A percentile compares a stretch with the other conserved stretches of the same genome.
Evolutionary conservation across 2,888 invertebrate species (phyloP).

Genomic region (Ceraclea dissimilis): DNA sequence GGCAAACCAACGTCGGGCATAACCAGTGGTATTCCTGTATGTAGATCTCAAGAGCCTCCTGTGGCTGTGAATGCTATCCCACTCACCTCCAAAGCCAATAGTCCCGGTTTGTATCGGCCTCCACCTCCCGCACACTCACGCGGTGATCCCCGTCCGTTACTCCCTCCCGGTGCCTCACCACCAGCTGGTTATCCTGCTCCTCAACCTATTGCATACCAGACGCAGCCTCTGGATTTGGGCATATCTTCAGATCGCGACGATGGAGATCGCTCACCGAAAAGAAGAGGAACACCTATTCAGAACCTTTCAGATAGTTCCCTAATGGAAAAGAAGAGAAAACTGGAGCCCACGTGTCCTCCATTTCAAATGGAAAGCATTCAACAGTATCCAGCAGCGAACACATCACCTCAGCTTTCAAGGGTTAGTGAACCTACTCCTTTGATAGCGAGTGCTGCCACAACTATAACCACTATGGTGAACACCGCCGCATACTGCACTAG

Average conservation of each 20-base stretch:
- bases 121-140: slow-evolving; percentile 35
- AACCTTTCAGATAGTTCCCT: slow-evolving; percentile 41
- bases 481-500: slow-evolving; percentile 50
- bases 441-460: slow-evolving; percentile 60
- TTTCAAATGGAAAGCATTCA: slow-evolving; percentile 27
- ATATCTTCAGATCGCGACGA: slow-evolving; percentile 47
- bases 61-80: slow-evolving; percentile 43
- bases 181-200: slow-evolving; percentile 34
- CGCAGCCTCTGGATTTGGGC: slow-evolving; percentile 72
- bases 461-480: slow-evolving; percentile 62
- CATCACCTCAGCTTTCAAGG: slow-evolving; percentile 43
- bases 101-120: slow-evolving; percentile 44
- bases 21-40: slow-evolving; percentile 49
- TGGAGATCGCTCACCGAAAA: slow-evolving; percentile 48
- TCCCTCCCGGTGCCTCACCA: slow-evolving; percentile 36
- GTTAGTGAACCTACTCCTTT: slow-evolving; percentile 61
- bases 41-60: slow-evolving; percentile 37
- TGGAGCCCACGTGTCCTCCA: slow-evolving; percentile 41
- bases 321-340: slow-evolving; percentile 57
- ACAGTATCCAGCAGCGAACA: slow-evolving; percentile 30
- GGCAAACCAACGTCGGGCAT: slow-evolving; percentile 54
- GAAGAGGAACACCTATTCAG: slow-evolving; percentile 49
- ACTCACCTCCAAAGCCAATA: slow-evolving; percentile 50
- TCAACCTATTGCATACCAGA: slow-evolving; percentile 52
- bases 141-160: slow-evolving; percentile 30